These are phyloP conservation scores for Poeciliopsis occidentalis DNA, from an alignment of 2,113 vertebrate genomes.

Conservation along the genomic window DNA sequence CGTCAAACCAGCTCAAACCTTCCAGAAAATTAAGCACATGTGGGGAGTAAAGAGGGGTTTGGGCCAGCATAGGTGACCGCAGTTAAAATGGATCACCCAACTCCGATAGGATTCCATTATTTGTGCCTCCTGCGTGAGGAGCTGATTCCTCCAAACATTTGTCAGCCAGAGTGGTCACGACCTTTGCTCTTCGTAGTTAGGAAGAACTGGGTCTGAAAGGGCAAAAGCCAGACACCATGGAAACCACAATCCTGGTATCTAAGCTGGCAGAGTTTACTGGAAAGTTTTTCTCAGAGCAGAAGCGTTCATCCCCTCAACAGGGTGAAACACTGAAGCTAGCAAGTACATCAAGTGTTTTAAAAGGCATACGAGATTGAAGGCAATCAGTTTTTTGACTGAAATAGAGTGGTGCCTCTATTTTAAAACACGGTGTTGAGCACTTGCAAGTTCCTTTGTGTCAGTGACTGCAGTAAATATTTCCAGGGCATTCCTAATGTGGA, in stretches of 20 bases:
- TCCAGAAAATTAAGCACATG: constrained; percentile 29
- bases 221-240: constrained; percentile 60
- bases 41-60: constrained; percentile 5
- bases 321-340: constrained; percentile 20
- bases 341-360: constrained; percentile 29
- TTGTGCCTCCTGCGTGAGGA: constrained; percentile 62
- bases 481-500: constrained; percentile 66
- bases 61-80: constrained; percentile 21
- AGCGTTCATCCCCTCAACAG: not conserved
- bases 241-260: constrained; percentile 38
- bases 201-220: constrained; percentile 43
- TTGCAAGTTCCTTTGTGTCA: constrained; percentile 47
- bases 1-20: constrained; percentile 40
- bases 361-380: constrained; percentile 28
- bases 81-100: constrained; percentile 33
- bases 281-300: constrained; percentile 29
- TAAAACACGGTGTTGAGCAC: constrained; percentile 46
- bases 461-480: constrained; percentile 66
- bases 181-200: constrained; percentile 62
- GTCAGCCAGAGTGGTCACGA: constrained; percentile 59
- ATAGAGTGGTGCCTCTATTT: constrained; percentile 51
- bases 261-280: constrained; percentile 28
- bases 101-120: constrained; percentile 66
- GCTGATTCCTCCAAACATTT: constrained; percentile 72
- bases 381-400: constrained; percentile 25